phyloP scores from a whole-genome alignment of 2,113 vertebrate species.

The Neodontobutis hainanensis region DNA sequence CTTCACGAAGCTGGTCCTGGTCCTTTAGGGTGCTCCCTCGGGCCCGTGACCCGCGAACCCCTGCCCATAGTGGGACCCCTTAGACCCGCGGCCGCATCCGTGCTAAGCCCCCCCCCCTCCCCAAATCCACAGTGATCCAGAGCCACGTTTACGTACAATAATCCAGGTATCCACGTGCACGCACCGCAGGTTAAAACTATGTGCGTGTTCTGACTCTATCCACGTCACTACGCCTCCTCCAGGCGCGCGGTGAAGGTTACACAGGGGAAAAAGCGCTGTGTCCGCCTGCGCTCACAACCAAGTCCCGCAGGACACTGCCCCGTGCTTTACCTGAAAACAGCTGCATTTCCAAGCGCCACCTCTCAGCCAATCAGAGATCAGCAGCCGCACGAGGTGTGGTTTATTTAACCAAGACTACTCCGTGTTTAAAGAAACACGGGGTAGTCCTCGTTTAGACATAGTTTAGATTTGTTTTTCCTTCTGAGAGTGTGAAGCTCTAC shows the following conservation, averaged over 20 bases:
- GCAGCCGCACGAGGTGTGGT: neutral
- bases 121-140: neutral
- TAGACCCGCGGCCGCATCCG: no score
- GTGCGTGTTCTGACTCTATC: neutral
- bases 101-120: no score
- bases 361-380: neutral
- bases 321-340: constrained; percentile 7
- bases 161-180: neutral
- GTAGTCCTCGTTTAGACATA: neutral
- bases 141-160: neutral
- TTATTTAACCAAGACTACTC: neutral
- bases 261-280: neutral
- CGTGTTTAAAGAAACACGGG: neutral
- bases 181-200: neutral
- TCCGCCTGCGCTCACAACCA: neutral
- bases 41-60: neutral
- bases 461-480: neutral
- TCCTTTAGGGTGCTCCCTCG: neutral
- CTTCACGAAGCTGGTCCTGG: neutral
- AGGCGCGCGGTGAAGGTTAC: neutral
- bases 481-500: no score
- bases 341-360: constrained; percentile 1
- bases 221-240: neutral
- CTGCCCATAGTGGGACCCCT: neutral
- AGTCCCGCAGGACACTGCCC: neutral